Conservation (phyloP, 2,888 invertebrate species). For the Aelia acuminata region DNA sequence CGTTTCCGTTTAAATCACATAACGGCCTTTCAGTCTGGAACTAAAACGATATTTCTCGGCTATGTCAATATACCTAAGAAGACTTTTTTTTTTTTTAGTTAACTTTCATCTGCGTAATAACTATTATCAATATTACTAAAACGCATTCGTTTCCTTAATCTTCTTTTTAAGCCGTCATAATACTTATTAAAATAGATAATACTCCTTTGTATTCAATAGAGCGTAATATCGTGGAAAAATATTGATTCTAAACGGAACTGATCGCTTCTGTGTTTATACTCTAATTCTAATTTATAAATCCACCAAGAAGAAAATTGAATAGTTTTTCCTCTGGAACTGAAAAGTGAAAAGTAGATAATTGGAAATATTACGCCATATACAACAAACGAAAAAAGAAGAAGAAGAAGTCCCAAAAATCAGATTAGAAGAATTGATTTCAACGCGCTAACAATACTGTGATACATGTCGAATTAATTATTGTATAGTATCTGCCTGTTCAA, state of each 20-base stretch:
- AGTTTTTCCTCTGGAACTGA: background rate
- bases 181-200: background rate
- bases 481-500: too few species aligned
- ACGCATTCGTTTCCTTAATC: background rate
- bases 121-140: background rate
- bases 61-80: background rate
- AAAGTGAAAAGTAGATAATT: background rate
- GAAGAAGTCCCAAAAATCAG: too few species aligned
- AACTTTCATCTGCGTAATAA: background rate
- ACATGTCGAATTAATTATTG: too few species aligned
- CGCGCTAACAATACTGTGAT: too few species aligned
- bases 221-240: background rate
- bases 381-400: background rate
- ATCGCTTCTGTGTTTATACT: background rate
- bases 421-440: too few species aligned
- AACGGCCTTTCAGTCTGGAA: background rate
- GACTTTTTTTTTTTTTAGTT: background rate
- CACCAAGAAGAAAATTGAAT: background rate
- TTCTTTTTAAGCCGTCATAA: background rate
- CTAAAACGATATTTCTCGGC: background rate
- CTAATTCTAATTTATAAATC: background rate
- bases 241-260: background rate
- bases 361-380: background rate
- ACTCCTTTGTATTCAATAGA: background rate
- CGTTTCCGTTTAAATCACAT: slow-evolving; percentile 25